A percentile compares a stretch with the other conserved stretches of the same genome.
phyloP scores from a whole-genome alignment of 2,888 invertebrate species.

The Hybos culiciformis region DNA sequence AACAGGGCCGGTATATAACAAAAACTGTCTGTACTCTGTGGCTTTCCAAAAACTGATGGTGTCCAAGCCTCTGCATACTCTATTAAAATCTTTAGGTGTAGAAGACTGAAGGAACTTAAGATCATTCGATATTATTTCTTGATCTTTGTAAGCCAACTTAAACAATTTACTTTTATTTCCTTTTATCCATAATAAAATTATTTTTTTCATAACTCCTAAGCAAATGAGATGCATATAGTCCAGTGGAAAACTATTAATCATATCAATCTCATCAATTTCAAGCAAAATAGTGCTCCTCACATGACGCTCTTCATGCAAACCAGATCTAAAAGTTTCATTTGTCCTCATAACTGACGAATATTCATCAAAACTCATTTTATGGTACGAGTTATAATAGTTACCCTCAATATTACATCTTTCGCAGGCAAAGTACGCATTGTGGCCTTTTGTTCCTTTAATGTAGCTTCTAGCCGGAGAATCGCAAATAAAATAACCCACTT shows the following conservation, averaged over 20 bases:
- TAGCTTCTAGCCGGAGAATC: conserved; percentile 3
- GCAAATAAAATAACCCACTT: conserved; percentile 1
- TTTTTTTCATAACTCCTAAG: conserved; percentile 3
- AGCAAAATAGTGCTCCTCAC: conserved; percentile 1
- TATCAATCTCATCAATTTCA: conserved; percentile 3
- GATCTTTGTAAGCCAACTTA: too few relatives aligned
- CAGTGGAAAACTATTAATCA: conserved; percentile 3
- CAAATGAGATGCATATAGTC: conserved; percentile 8
- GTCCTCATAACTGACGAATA: neutral
- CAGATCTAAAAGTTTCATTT: conserved; percentile 1
- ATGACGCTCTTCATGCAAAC: neutral
- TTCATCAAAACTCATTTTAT: neutral
- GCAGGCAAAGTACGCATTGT: conserved; percentile 5
- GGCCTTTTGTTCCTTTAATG: conserved; percentile 4
- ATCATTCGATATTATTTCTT: too few relatives aligned
- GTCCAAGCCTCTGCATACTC: neutral
- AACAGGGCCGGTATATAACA: conserved; percentile 14
- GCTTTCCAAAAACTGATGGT: conserved; percentile 15
- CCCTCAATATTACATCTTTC: conserved; percentile 5
- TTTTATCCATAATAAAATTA: neutral
- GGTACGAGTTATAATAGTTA: neutral
- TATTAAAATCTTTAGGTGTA: too few relatives aligned
- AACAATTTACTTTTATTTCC: neutral
- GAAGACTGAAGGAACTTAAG: neutral
- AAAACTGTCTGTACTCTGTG: conserved; percentile 15